Base-by-base conservation (phyloP, 2,888 invertebrate species). In the Troilus luridus region DNA sequence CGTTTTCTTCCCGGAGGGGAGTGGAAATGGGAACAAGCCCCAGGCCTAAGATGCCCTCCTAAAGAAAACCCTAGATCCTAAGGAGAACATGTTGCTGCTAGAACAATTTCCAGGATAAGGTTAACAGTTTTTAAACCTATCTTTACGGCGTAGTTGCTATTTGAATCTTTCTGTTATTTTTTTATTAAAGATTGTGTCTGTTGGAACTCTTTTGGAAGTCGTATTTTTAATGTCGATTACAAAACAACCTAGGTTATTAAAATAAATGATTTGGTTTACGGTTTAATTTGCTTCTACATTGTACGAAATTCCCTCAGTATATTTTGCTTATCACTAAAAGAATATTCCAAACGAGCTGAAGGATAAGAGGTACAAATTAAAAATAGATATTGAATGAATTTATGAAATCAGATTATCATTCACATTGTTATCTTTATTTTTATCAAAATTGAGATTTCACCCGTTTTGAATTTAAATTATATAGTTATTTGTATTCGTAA, bases 1-100 rank as follows among this genome's bases (percentile, higher is more conserved):
- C 24, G 10, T 88, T 88, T 85, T 85, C 85, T 85, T 85, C 85
- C n/a, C 56, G 85, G 85, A 85, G 85, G 85, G 85, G 41, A 41
- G 56, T 56, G 85, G n/a, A 85, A 85, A 56, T 56, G 85, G 56
- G 56, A 11, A 56, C 56, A 56, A n/a, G 56, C 21, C 21, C 56
- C 54, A 11, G 56, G 54, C 17, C n/a, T 11, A n/a, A 21, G 11
- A 3, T 54, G n/a, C 85, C 12, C 67, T 14, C 12, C 14, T 19
- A 85, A 56, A n/a, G 21, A 85, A 56, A 85, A 56, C 85, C n/a
- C 9, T 21, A n/a, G 17, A 54, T 7, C 9, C 56, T n/a, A 7
- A 11, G 56, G 56, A 58, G 56, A n/a, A 85, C 56, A 12, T 56
- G 85, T 8, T 56, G n/a, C 14, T 9, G 85, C 21, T 2, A n/a